Evolutionary conservation across 2,797 vertebrate species (phyloP).

Genomic region (Karalla daura): DNA sequence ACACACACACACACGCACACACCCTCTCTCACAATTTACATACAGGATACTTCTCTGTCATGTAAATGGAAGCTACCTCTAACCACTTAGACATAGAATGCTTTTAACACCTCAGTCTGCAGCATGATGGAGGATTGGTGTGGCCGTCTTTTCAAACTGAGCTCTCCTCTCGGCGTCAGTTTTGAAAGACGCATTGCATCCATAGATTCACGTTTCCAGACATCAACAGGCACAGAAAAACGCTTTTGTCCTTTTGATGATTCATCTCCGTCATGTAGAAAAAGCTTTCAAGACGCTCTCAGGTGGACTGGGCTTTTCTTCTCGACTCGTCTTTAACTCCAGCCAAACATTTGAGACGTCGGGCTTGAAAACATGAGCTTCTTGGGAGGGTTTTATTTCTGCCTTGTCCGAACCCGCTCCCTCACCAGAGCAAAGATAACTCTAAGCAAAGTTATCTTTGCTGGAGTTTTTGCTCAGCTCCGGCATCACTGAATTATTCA

Average conservation of each 20-base stretch:
- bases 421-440: too few species aligned
- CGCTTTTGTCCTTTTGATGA: not conserved
- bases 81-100: not conserved
- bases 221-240: conserved; percentile 1
- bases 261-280: conserved; percentile 3
- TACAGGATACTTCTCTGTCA: conserved; percentile 8
- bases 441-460: not conserved
- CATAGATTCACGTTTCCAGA: not conserved
- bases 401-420: too few species aligned
- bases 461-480: not conserved
- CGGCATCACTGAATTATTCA: conserved; percentile 30
- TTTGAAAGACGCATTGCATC: conserved; percentile 1
- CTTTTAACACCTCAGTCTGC: not conserved
- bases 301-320: not conserved
- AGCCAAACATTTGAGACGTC: conserved; percentile 8
- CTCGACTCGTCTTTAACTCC: conserved; percentile 19
- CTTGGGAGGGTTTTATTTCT: too few species aligned
- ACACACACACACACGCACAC: not conserved
- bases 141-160: conserved; percentile 34
- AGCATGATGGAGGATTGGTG: conserved; percentile 15
- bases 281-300: not conserved
- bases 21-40: conserved; percentile 6
- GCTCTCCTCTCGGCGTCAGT: not conserved
- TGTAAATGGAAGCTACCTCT: conserved; percentile 28
- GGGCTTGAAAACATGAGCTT: too few species aligned